A percentile compares a stretch with the other conserved stretches of the same genome.
phyloP scores from a whole-genome alignment of 2,113 vertebrate genomes.

The Megaceryle torquata region DNA sequence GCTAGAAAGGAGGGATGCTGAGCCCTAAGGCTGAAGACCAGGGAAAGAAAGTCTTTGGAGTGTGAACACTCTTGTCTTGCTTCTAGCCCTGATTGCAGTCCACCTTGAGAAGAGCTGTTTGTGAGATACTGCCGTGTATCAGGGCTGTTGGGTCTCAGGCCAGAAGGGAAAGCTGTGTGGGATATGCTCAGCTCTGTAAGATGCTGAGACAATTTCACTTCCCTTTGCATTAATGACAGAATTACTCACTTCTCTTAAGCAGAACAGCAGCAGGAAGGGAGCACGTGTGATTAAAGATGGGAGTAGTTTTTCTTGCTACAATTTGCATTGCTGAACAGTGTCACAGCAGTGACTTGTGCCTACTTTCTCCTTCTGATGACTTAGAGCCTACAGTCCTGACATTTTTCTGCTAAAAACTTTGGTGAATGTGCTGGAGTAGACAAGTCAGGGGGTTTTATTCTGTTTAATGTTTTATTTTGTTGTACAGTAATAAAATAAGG shows the following conservation, averaged over 20 bases:
- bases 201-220: constrained; percentile 45
- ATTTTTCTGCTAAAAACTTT: not conserved
- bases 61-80: accelerated
- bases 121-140: not conserved
- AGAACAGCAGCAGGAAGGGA: not conserved
- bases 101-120: not conserved
- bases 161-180: not conserved
- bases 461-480: not conserved
- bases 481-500: not conserved
- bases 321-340: not conserved
- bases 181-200: not conserved
- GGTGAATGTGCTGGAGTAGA: not conserved
- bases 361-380: not conserved
- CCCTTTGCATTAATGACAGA: not conserved
- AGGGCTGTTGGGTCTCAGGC: not conserved
- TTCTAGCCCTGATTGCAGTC: not conserved
- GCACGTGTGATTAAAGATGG: not conserved
- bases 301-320: not conserved
- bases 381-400: not conserved
- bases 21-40: not conserved
- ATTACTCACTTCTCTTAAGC: constrained; percentile 43
- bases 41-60: not conserved
- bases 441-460: not conserved
- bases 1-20: not conserved
- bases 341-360: not conserved